These are phyloP conservation scores for Pachyuromys duprasi DNA, from an alignment of 2,797 vertebrate species.

Conservation along the genomic window DNA sequence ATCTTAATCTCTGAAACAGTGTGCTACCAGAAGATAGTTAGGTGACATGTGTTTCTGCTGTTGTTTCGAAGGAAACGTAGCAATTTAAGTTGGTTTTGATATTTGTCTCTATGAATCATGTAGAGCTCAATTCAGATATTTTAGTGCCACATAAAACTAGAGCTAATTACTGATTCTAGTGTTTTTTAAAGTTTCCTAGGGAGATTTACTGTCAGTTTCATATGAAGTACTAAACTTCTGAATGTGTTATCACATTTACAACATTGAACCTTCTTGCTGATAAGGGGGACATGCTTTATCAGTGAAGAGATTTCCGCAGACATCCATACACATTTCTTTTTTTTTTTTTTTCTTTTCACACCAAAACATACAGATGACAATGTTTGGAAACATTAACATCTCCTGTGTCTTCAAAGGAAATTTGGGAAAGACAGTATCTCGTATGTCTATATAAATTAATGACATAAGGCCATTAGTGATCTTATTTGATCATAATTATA, in stretches of 20 bases:
- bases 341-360: background rate
- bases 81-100: background rate
- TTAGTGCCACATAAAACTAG: slow-evolving; percentile 1
- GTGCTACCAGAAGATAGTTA: background rate
- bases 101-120: background rate
- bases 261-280: background rate
- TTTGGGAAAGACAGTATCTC: background rate
- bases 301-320: background rate
- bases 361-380: background rate
- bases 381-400: background rate
- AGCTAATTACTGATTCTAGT: background rate
- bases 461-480: background rate
- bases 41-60: too few species aligned
- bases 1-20: too few species aligned
- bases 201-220: background rate
- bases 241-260: background rate
- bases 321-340: background rate
- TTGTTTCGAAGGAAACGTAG: background rate
- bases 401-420: background rate
- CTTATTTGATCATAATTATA: slow-evolving; percentile 60
- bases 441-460: background rate
- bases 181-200: background rate
- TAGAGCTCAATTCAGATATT: background rate
- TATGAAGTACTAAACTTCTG: background rate
- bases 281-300: background rate